phyloP scores from a whole-genome alignment of 2,888 invertebrate species.

The Spodoptera littoralis region DNA sequence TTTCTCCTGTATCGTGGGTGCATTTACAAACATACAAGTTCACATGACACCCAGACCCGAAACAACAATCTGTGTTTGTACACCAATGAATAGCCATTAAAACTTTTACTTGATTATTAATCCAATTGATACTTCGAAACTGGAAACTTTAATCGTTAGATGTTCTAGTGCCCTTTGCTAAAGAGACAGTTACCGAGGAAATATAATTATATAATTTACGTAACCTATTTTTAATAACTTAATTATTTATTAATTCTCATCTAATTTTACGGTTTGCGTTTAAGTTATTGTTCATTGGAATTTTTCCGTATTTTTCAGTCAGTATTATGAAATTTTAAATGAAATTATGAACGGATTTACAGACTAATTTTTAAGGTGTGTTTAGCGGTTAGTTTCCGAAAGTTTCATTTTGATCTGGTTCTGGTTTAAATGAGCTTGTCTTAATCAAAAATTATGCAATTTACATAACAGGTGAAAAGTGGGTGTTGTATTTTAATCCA shows the following conservation, averaged over 20 bases:
- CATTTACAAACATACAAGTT: no score
- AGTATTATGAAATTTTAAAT: conserved; percentile 26
- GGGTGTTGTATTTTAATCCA: no score
- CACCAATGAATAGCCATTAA: no score
- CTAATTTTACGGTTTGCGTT: conserved; percentile 45
- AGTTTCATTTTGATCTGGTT: conserved; percentile 29
- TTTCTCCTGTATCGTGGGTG: no score
- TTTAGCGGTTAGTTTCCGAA: conserved; percentile 23
- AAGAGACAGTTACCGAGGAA: no score
- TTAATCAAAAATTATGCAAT: background rate
- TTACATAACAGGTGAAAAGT: no score
- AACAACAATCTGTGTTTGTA: no score
- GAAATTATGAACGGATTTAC: conserved; percentile 9
- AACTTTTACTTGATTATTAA: no score
- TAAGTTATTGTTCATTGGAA: conserved; percentile 17
- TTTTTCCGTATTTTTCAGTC: conserved; percentile 18
- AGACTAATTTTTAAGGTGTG: conserved; percentile 37
- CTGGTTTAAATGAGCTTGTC: background rate
- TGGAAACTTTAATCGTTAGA: no score
- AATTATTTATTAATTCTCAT: conserved; percentile 39
- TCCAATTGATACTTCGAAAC: no score
- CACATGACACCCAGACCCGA: no score
- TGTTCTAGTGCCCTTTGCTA: no score
- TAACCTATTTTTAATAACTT: conserved; percentile 35
- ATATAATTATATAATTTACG: conserved; percentile 33